Percentiles rank a stretch among this genome's conserved stretches.
Conservation (phyloP, 2,113 vertebrate species). For the Aptenodytes forsteri region DNA sequence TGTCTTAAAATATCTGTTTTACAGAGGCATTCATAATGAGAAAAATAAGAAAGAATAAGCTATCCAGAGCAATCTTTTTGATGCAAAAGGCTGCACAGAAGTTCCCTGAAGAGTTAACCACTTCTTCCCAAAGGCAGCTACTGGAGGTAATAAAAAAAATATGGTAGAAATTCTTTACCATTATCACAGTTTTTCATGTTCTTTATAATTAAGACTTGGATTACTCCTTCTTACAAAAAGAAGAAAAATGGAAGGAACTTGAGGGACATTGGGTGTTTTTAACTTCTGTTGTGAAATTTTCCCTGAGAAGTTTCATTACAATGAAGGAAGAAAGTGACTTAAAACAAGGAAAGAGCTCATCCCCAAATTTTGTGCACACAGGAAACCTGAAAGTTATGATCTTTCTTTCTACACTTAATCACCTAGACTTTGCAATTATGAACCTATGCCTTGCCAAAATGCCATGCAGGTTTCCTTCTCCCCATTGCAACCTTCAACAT, state of each 20-base stretch:
- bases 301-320: background rate
- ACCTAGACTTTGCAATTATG: background rate
- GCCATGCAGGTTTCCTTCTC: background rate
- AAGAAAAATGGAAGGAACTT: background rate
- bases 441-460: background rate
- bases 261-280: background rate
- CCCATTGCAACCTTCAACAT: background rate
- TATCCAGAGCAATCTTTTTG: conserved; percentile 87
- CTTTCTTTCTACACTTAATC: background rate
- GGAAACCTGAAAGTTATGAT: background rate
- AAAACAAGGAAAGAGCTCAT: background rate
- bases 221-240: background rate
- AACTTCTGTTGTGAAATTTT: background rate
- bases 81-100: conserved; percentile 83
- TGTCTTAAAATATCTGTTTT: conserved; percentile 53
- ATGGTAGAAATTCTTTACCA: background rate
- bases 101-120: conserved; percentile 60
- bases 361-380: background rate
- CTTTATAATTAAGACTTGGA: background rate
- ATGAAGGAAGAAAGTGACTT: background rate
- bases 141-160: conserved; percentile 80
- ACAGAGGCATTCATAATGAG: conserved; percentile 79
- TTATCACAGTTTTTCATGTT: background rate
- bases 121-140: conserved; percentile 64
- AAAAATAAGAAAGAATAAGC: conserved; percentile 86